Evolutionary conservation across 2,888 invertebrate species (phyloP), one percentile per base, ranked within the genome.

Genomic region (Volucella inflata): DNA sequence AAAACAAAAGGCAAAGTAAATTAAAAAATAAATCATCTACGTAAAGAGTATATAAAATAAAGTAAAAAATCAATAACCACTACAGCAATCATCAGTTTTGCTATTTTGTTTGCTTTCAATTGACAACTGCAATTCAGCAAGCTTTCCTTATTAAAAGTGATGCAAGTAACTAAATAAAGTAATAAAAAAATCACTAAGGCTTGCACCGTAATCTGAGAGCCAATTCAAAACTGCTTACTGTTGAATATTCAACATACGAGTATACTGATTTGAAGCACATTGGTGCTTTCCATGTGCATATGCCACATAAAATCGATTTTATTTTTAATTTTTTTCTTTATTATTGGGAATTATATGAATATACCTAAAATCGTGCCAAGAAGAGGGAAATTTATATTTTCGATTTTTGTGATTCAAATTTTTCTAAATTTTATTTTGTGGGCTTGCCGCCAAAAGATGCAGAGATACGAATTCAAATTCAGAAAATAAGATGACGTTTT

Each of bases 61-160:
- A 53, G 21, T 60, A 17, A n/a, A 14, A 76, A 75, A 57, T 30
- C 76, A 60, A 68, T 76, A 30, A 60, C 67, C 67, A 53, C 44
- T 77, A 12, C 55, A 55, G 9, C 46, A 21, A 62, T 40, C 42
- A 57, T 48, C 10, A 16, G 8, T 21, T 46, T 8, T 16, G 30
- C 30, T 30, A 30, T 30, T 3, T 6, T 30, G 30, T 30, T 6
- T 30, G 21, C 17, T 21, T 16, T 8, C 16, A 16, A 21, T 12
- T 40, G 40, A 10, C 12, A 67, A 42, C 17, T 10, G 51, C 40
- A 42, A 4, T 40, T 17, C 14, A 3, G 14, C 14, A n/a, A 14
- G 8, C 8, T n/a, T n/a, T n/a, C 8, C 9, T 8, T 17, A 12
- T 16, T 42, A 38, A 14, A 57, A 36, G 14, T 40, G 16, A 10